Percentiles rank a stretch among this genome's conserved stretches.
phyloP scores from a whole-genome alignment of 2,888 invertebrate genomes.

The Nemurella pictetii region DNA sequence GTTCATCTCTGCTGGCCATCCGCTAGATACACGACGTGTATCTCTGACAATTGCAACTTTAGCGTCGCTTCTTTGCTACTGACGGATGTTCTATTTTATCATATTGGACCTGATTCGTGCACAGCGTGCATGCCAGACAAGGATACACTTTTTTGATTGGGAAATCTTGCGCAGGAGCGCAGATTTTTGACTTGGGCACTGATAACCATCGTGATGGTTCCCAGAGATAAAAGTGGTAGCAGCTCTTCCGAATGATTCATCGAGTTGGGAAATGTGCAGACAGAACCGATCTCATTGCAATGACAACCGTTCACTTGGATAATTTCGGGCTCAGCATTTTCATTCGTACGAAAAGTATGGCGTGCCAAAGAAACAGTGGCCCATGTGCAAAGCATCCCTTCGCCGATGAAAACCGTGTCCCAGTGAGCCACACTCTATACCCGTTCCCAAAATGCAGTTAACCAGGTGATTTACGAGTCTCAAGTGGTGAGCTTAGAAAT shows the following conservation, averaged over 20 bases:
- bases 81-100: slow-evolving; percentile 14
- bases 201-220: neutral
- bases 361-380: neutral
- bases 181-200: neutral
- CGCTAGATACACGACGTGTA: slow-evolving; percentile 10
- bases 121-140: neutral
- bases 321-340: neutral
- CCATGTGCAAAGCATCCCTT: neutral
- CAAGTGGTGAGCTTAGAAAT: neutral
- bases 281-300: neutral
- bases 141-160: neutral
- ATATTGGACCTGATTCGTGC: neutral
- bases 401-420: neutral
- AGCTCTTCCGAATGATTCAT: neutral
- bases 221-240: neutral
- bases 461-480: neutral
- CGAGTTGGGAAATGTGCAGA: neutral
- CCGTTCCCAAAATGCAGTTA: neutral
- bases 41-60: slow-evolving; percentile 20
- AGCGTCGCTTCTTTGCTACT: neutral
- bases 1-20: slow-evolving; percentile 13
- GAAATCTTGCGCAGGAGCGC: neutral
- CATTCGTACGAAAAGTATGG: too few species aligned
- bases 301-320: neutral
- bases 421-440: neutral